phyloP scores from a whole-genome alignment of 2,113 vertebrate species.

The Pleuronectes platessa region DNA sequence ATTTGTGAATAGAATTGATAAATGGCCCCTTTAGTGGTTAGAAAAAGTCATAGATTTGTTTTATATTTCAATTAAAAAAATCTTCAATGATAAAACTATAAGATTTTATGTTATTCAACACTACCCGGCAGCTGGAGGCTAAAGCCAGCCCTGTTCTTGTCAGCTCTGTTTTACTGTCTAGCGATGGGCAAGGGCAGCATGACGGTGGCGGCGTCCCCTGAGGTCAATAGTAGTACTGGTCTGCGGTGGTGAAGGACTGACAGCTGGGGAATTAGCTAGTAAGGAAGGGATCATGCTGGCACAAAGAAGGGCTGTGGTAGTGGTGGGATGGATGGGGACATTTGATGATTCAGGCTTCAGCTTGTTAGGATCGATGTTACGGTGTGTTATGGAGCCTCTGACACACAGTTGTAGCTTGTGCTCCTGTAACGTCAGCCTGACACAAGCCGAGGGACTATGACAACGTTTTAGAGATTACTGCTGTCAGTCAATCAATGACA shows the following conservation, averaged over 20 bases:
- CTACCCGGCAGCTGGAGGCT: not conserved
- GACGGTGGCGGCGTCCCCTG: not conserved
- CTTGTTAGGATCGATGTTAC: slow-evolving; percentile 5
- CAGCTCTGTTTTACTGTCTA: slow-evolving; percentile 10
- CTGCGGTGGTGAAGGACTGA: slow-evolving; percentile 40
- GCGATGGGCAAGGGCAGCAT: not conserved
- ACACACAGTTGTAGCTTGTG: not conserved
- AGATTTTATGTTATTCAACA: not conserved
- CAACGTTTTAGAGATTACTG: not conserved
- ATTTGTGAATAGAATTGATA: too few species aligned
- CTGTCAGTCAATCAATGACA: not conserved
- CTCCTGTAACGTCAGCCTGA: not conserved
- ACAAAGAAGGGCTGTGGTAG: slow-evolving; percentile 18
- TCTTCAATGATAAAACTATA: not conserved
- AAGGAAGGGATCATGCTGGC: slow-evolving; percentile 35
- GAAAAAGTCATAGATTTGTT: too few species aligned
- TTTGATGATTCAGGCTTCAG: slow-evolving; percentile 6
- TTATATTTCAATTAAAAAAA: not conserved
- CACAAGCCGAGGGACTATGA: not conserved
- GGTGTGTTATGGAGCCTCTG: not conserved
- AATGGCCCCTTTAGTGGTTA: too few species aligned
- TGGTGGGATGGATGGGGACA: slow-evolving; percentile 9
- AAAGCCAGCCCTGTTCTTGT: not conserved
- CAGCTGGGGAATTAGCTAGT: slow-evolving; percentile 63
- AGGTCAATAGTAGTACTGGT: slow-evolving; percentile 19